These are phyloP conservation scores for Dryas iulia DNA, from an alignment of 1,140 invertebrate species.

Conservation along the genomic window DNA sequence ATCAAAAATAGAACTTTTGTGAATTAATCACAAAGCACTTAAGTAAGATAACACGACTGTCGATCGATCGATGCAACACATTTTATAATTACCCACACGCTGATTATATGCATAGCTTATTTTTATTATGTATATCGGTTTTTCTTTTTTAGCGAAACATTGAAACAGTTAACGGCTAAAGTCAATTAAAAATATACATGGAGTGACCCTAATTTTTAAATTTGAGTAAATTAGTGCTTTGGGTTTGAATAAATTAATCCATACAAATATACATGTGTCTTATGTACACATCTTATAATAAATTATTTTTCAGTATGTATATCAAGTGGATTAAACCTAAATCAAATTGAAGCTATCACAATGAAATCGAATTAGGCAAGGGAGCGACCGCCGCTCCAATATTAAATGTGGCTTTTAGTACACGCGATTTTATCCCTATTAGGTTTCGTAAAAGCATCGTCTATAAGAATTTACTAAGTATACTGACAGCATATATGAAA, in stretches of 20 bases:
- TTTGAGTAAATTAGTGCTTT: no score
- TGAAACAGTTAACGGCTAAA: no score
- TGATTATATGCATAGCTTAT: neutral
- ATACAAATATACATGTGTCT: neutral
- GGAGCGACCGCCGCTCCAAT: neutral
- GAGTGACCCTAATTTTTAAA: no score
- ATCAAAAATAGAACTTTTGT: no score
- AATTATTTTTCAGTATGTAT: neutral
- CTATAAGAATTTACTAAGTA: neutral
- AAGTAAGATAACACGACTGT: neutral
- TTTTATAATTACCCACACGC: constrained; percentile 24
- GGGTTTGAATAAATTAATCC: no score
- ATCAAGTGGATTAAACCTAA: neutral
- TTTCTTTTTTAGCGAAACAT: no score
- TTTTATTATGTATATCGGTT: no score
- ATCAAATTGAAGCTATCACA: neutral
- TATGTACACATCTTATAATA: no score
- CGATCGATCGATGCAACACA: constrained; percentile 9
- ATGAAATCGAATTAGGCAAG: neutral
- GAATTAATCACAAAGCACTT: no score
- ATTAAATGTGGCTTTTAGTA: neutral
- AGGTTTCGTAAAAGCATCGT: neutral
- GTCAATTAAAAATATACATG: no score
- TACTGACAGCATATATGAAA: neutral
- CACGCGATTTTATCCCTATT: neutral